Evolutionary conservation across 2,797 vertebrate species (phyloP).

Genomic region (Myoxocephalus aenaeus): DNA sequence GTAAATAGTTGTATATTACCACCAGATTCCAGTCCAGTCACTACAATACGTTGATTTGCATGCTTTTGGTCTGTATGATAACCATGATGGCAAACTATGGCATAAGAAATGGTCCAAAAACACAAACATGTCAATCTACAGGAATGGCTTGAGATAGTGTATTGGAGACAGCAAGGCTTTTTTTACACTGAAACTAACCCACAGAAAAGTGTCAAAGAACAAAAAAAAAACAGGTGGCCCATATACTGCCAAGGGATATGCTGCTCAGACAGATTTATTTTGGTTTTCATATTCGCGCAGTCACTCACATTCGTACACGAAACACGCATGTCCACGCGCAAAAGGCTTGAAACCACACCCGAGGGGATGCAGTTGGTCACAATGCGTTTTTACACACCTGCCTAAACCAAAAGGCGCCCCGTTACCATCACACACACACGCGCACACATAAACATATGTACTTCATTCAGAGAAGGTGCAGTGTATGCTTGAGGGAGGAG

Average conservation of each 20-base stretch:
- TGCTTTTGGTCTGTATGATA: slow-evolving; percentile 83
- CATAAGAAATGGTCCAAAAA: slow-evolving; percentile 82
- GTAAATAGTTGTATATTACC: slow-evolving; percentile 82
- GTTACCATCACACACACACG: slow-evolving; percentile 63
- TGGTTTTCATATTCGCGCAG: slow-evolving; percentile 81
- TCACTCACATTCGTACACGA: slow-evolving; percentile 58
- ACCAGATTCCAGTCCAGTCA: slow-evolving; percentile 83
- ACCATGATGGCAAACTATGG: slow-evolving; percentile 80
- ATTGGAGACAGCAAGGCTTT: slow-evolving; percentile 78
- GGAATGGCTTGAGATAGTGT: slow-evolving; percentile 79
- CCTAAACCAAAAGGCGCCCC: slow-evolving; percentile 73
- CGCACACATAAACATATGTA: slow-evolving; percentile 21
- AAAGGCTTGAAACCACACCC: slow-evolving; percentile 86
- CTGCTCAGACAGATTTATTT: slow-evolving; percentile 80
- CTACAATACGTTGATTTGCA: slow-evolving; percentile 80
- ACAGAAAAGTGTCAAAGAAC: slow-evolving; percentile 64
- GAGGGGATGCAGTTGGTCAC: slow-evolving; percentile 76
- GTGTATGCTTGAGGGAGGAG: slow-evolving; percentile 56
- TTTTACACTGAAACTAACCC: slow-evolving; percentile 73
- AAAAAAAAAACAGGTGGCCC: slow-evolving; percentile 68
- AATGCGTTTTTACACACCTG: slow-evolving; percentile 73
- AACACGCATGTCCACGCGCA: slow-evolving; percentile 47
- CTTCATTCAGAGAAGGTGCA: slow-evolving; percentile 58
- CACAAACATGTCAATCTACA: slow-evolving; percentile 78
- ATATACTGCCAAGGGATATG: slow-evolving; percentile 74